Percentiles rank a stretch among this genome's conserved stretches.
These are phyloP conservation scores for Ophiothrix spiculata DNA, from an alignment of 35 echinoderm and acorn worm genomes.

Conservation along the genomic window DNA sequence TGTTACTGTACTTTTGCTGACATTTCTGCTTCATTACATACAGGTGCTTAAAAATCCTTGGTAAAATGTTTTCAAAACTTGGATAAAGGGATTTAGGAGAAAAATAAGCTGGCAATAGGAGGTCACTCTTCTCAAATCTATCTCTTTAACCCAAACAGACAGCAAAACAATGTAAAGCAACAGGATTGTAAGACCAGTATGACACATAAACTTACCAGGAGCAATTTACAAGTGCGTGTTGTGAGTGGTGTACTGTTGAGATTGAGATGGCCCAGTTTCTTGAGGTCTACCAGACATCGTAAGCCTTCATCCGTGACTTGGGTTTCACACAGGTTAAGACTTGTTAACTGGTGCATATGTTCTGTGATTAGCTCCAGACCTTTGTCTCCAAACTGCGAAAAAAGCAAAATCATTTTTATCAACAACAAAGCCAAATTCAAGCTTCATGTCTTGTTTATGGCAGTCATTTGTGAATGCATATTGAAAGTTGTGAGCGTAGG, in stretches of 20 bases:
- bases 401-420: constrained; percentile 39
- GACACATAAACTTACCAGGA: constrained; percentile 34
- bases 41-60: no score
- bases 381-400: constrained; percentile 84
- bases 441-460: no score
- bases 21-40: no score
- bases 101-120: no score
- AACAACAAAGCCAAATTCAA: no score
- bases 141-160: no score
- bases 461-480: no score
- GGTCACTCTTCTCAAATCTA: background rate
- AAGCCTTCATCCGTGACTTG: constrained; percentile 92
- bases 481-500: no score
- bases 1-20: no score
- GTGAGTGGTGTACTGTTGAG: constrained; percentile 95
- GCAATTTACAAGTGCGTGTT: constrained; percentile 64
- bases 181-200: background rate
- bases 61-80: background rate
- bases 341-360: constrained; percentile 78
- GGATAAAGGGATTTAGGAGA: background rate
- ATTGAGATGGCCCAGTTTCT: constrained; percentile 85
- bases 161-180: background rate
- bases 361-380: constrained; percentile 93
- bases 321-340: constrained; percentile 90
- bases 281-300: constrained; percentile 75